These are phyloP conservation scores for Corythaeola cristata DNA, from an alignment of 2,113 vertebrate species.

Conservation along the genomic window DNA sequence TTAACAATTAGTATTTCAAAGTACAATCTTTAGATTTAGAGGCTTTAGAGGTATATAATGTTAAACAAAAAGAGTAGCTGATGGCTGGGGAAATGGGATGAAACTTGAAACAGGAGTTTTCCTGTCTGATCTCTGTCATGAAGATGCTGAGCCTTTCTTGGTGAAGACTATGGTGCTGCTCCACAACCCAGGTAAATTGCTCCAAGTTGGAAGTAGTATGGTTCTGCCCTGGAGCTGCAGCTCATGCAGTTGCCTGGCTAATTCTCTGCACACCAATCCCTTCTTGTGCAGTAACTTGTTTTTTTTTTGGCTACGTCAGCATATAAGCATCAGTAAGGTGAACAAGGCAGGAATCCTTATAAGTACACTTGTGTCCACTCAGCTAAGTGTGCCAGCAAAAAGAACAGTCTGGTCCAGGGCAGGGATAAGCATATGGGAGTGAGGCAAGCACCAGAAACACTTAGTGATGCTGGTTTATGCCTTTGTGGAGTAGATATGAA, in stretches of 20 bases:
- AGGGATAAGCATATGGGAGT: neutral
- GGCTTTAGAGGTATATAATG: neutral
- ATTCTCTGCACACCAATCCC: neutral
- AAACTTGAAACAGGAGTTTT: neutral
- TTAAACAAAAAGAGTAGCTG: neutral
- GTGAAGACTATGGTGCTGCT: neutral
- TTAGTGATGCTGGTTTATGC: neutral
- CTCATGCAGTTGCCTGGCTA: neutral
- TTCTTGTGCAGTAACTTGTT: neutral
- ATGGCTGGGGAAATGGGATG: neutral
- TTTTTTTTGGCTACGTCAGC: neutral
- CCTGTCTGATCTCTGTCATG: fast-evolving
- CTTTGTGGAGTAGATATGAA: neutral
- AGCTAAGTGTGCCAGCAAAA: neutral
- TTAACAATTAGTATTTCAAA: neutral
- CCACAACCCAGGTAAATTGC: neutral
- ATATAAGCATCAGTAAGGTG: neutral
- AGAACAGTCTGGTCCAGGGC: neutral
- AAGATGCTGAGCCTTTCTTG: neutral
- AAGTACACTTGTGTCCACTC: neutral
- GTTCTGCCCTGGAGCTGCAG: neutral
- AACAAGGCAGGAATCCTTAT: no score
- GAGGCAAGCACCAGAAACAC: neutral
- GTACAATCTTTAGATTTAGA: neutral
- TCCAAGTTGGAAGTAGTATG: neutral